phyloP scores from a whole-genome alignment of 2,797 vertebrate species.

The Gadopsis marmoratus region DNA sequence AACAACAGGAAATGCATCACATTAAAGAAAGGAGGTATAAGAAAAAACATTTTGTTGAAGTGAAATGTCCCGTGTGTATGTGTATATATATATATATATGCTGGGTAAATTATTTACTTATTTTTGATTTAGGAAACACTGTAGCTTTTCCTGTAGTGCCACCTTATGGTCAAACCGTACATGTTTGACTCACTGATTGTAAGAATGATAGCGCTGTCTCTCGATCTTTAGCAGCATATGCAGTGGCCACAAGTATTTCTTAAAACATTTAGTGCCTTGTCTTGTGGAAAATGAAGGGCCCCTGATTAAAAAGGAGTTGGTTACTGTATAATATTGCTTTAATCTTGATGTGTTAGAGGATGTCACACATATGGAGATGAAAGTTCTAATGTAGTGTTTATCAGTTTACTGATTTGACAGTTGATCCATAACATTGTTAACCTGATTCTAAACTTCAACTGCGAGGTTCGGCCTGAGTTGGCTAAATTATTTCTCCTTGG shows the following conservation, averaged over 20 bases:
- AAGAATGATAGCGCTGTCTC: not conserved
- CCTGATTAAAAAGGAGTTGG: not conserved
- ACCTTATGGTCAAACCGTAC: not conserved
- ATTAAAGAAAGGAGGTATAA: not conserved
- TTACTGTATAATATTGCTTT: not conserved
- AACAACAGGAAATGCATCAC: not conserved
- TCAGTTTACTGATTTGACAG: not conserved
- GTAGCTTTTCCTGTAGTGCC: conserved; percentile 1
- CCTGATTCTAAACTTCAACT: too few species aligned
- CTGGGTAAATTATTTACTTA: too few species aligned
- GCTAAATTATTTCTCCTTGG: too few species aligned
- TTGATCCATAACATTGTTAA: too few species aligned
- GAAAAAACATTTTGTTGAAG: not conserved
- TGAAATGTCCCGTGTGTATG: not conserved
- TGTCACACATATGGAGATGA: not conserved
- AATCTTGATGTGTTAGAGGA: not conserved
- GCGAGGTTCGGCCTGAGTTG: too few species aligned
- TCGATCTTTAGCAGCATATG: not conserved
- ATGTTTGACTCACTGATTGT: not conserved
- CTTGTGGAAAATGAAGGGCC: not conserved
- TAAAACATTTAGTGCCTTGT: not conserved
- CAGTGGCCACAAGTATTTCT: not conserved
- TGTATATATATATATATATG: too few species aligned
- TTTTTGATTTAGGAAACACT: not conserved
- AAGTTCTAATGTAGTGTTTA: not conserved